These are phyloP conservation scores for Microplitis demolitor DNA, from an alignment of 1,140 invertebrate genomes.

Conservation along the genomic window DNA sequence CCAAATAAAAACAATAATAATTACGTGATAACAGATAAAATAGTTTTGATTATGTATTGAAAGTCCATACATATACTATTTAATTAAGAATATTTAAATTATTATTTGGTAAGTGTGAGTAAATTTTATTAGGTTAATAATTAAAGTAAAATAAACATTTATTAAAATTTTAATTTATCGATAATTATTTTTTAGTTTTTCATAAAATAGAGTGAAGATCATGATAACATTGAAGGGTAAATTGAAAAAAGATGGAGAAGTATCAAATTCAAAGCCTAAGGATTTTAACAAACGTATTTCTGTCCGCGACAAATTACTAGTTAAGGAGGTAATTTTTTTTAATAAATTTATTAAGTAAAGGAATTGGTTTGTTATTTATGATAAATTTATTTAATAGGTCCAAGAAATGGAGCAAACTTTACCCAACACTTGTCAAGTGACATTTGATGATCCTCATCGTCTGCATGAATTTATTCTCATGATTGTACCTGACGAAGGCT, in stretches of 20 bases:
- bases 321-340: constrained; percentile 71
- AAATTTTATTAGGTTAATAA: too few species aligned
- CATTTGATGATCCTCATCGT: constrained; percentile 82
- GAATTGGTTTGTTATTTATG: too few species aligned
- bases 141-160: too few species aligned
- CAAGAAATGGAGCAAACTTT: constrained; percentile 90
- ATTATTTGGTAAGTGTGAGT: too few species aligned
- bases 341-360: too few species aligned
- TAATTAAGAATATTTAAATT: too few species aligned
- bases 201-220: constrained; percentile 27
- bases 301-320: constrained; percentile 81
- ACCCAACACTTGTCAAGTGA: constrained; percentile 77
- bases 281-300: constrained; percentile 71
- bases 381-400: constrained; percentile 62
- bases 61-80: too few species aligned
- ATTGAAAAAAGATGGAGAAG: constrained; percentile 71
- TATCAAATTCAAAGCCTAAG: constrained; percentile 53
- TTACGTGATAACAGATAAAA: too few species aligned
- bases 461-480: constrained; percentile 81
- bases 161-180: too few species aligned
- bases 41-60: too few species aligned
- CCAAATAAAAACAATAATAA: too few species aligned
- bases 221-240: constrained; percentile 85
- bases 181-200: too few species aligned
- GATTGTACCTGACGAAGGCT: constrained; percentile 86